These are phyloP conservation scores for Ypsolopha sequella DNA, from an alignment of 2,888 invertebrate genomes.

Conservation along the genomic window DNA sequence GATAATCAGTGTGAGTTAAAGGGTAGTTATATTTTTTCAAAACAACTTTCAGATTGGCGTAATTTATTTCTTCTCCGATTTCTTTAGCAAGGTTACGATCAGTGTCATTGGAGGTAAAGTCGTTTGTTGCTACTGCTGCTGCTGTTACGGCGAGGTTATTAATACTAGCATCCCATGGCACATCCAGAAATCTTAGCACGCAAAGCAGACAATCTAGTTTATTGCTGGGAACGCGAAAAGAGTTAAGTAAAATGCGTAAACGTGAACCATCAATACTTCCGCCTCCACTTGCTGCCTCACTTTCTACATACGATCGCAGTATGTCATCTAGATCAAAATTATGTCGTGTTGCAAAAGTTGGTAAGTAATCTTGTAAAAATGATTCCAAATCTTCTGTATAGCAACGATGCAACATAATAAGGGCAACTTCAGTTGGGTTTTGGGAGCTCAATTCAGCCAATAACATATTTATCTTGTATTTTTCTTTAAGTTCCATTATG, in stretches of 20 bases:
- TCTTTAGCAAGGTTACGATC: slow-evolving; percentile 44
- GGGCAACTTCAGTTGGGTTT: slow-evolving; percentile 49
- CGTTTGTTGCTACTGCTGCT: slow-evolving; percentile 39
- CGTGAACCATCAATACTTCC: slow-evolving; percentile 50
- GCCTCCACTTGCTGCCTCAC: slow-evolving; percentile 49
- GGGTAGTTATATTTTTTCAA: slow-evolving; percentile 61
- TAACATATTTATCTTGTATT: slow-evolving; percentile 58
- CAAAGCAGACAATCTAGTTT: slow-evolving; percentile 52
- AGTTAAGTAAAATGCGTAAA: slow-evolving; percentile 41
- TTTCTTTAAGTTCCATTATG: slow-evolving; percentile 54
- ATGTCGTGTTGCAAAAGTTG: slow-evolving; percentile 46
- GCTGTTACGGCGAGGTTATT: slow-evolving; percentile 38
- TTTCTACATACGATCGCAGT: slow-evolving; percentile 47
- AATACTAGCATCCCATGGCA: slow-evolving; percentile 49
- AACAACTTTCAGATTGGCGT: slow-evolving; percentile 54
- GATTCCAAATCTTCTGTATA: slow-evolving; percentile 57
- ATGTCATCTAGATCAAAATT: slow-evolving; percentile 55
- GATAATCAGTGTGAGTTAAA: slow-evolving; percentile 45
- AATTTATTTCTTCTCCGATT: slow-evolving; percentile 53
- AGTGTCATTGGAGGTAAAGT: slow-evolving; percentile 45
- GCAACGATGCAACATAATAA: slow-evolving; percentile 60
- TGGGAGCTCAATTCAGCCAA: slow-evolving; percentile 51
- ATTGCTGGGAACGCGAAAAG: slow-evolving; percentile 40
- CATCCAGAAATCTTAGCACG: slow-evolving; percentile 54
- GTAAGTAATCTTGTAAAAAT: slow-evolving; percentile 50